phyloP scores from a whole-genome alignment of 2,113 vertebrate genomes.

The Merops nubicus region DNA sequence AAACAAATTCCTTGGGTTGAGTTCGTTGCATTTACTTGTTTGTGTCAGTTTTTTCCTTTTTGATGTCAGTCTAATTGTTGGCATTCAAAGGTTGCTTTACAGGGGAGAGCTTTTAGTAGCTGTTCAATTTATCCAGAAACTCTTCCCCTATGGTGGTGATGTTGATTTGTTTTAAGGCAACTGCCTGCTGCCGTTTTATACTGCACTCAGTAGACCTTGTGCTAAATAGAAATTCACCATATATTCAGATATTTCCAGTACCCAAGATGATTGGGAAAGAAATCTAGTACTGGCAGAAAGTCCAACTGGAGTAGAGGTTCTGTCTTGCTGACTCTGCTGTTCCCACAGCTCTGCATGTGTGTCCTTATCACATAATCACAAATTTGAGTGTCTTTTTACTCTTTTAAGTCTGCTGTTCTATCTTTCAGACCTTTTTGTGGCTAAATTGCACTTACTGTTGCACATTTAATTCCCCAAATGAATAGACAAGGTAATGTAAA shows the following conservation, averaged over 20 bases:
- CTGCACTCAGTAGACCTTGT: not conserved
- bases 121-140: not conserved
- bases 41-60: not conserved
- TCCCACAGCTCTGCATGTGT: not conserved
- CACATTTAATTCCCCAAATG: slow-evolving; percentile 25
- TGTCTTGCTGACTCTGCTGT: not conserved
- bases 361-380: not conserved
- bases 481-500: slow-evolving; percentile 12
- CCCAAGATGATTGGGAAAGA: not conserved
- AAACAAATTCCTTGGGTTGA: not conserved
- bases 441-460: slow-evolving; percentile 38
- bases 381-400: slow-evolving; percentile 7
- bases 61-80: not conserved
- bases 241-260: not conserved
- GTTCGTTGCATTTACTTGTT: not conserved
- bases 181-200: not conserved
- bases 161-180: not conserved
- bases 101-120: not conserved
- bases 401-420: not conserved
- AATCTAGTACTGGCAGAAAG: not conserved
- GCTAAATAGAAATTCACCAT: not conserved
- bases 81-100: not conserved
- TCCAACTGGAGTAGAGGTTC: not conserved
- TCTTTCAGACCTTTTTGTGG: slow-evolving; percentile 20
- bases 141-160: not conserved